Conservation (phyloP, 2,797 vertebrate genomes). For the Micromesistius poutassou region DNA sequence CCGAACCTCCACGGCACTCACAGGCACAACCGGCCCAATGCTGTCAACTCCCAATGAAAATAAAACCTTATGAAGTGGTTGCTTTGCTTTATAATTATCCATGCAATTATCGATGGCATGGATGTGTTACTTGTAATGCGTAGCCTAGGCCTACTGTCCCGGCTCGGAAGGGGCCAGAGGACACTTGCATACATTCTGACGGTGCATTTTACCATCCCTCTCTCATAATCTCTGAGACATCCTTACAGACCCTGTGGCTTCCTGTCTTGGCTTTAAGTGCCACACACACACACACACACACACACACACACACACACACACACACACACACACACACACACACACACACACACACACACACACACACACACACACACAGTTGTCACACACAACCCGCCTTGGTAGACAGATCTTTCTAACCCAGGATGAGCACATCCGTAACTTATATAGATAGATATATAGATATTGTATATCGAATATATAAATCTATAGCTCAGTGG, state of each 20-base stretch:
- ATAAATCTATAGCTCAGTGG: not conserved
- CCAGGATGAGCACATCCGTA: not conserved
- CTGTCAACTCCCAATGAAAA: not conserved
- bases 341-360: slow-evolving; percentile 11
- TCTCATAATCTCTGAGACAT: too few species aligned
- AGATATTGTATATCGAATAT: too few species aligned
- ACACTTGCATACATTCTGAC: not conserved
- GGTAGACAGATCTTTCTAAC: not conserved
- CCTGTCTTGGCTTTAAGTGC: not conserved
- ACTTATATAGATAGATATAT: not conserved
- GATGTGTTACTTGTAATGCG: not conserved
- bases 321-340: not conserved
- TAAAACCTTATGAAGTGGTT: not conserved
- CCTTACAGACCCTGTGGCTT: not conserved
- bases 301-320: slow-evolving; percentile 5
- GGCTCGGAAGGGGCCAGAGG: too few species aligned
- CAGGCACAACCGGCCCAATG: not conserved
- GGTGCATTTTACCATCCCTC: not conserved
- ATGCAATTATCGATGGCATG: not conserved
- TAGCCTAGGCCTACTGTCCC: not conserved
- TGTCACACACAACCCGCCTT: not conserved
- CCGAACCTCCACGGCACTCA: not conserved
- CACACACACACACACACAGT: slow-evolving; percentile 4
- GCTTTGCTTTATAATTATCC: not conserved
- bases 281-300: not conserved